Evolutionary conservation across 2,113 vertebrate species (phyloP).

Genomic region (Dasyprocta punctata): DNA sequence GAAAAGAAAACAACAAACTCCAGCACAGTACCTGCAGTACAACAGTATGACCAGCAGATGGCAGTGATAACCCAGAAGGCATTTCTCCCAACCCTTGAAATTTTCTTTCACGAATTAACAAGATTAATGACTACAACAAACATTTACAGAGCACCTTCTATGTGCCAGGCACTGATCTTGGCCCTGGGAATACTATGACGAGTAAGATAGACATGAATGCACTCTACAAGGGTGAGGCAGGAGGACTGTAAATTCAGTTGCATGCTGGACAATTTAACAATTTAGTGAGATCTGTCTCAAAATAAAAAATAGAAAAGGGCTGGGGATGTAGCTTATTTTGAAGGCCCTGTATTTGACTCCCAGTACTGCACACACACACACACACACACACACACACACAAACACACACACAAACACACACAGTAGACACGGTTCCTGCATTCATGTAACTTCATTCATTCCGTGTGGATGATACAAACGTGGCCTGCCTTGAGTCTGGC

Average conservation of each 20-base stretch:
- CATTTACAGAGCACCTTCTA: neutral
- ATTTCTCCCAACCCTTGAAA: neutral
- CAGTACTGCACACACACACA: neutral
- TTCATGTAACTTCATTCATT: neutral
- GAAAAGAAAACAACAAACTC: neutral
- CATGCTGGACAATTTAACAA: neutral
- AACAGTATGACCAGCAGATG: slow-evolving; percentile 41
- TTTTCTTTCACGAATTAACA: neutral
- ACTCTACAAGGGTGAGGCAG: neutral
- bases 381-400: neutral
- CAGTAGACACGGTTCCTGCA: neutral
- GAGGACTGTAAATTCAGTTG: neutral
- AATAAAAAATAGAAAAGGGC: neutral
- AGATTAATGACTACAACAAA: neutral
- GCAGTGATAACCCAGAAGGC: neutral
- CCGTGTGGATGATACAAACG: neutral
- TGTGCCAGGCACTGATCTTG: neutral
- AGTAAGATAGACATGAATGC: neutral
- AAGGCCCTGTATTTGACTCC: neutral
- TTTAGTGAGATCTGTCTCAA: neutral
- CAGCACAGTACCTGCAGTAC: neutral
- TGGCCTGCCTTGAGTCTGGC: neutral
- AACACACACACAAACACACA: neutral
- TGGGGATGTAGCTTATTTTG: neutral
- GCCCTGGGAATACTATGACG: neutral